Evolutionary conservation across 2,888 invertebrate genomes (phyloP), one percentile per base, ranked within the genome.

Genomic region (Adineta ricciae): DNA sequence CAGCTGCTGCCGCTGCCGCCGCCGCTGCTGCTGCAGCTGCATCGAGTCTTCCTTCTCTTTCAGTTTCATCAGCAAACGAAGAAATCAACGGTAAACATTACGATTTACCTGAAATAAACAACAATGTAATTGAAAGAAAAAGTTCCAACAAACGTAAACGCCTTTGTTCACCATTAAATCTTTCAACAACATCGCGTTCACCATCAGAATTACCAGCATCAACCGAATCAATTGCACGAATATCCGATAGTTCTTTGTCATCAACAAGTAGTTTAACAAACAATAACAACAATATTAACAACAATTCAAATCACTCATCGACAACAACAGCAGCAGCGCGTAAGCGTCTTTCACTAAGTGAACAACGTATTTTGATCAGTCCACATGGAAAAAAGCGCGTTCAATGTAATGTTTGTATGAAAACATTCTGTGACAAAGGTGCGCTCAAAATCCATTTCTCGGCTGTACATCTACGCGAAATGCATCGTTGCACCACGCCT

Each of bases 361-460:
- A 85, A 84, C 85, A 85, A 56, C 83, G 85, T 49, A 38, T 85
- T 46, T 49, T 85, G 49, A 11, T 85, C n/a, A 85, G 85, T 41
- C 85, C 85, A 32, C 83, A 64, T 73, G 85, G 85, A 14, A 98
- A 98, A 91, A 97, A 97, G 89, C 93, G 98, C 87, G 97, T 98
- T 5, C 96, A 97, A 90, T 99, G 99, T 91, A 96, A 97, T 88
- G 96, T 97, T 73, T 99, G 99, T 90, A 92, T 97, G 86, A 99
- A 99, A 92, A 98, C 98, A 27, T 99, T 99, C 92, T 99, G 99
- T 92, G 99, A 99, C 92, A 99, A 99, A 92, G 99, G 98, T 86
- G 99, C 99, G 1, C 92, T 99, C 41, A 99, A 99, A 92, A 99
- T 99, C 14, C 99, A 99, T 90, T 98, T 97, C 90, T 97, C 97